A percentile compares a stretch with the other conserved stretches of the same genome.
phyloP scores from a whole-genome alignment of 2,113 vertebrate species.

The Emydocephalus ijimae region DNA sequence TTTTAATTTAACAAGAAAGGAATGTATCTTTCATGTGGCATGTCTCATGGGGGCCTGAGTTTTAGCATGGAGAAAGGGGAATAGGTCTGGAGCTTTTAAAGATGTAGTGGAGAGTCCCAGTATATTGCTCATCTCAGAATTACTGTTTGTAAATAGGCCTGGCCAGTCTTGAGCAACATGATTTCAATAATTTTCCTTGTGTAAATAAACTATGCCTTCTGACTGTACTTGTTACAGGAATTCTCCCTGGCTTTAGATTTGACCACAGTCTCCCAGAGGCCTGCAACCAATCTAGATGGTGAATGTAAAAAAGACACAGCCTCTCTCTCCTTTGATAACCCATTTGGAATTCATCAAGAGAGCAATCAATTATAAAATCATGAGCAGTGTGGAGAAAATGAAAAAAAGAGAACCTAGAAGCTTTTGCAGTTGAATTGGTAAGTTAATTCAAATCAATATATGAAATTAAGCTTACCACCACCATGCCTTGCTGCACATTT shows the following conservation, averaged over 20 bases:
- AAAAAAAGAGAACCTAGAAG: background rate
- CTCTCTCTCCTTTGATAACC: constrained; percentile 29
- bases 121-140: constrained; percentile 60
- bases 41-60: constrained; percentile 52
- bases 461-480: background rate
- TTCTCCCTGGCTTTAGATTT: constrained; percentile 66
- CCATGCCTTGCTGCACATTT: background rate
- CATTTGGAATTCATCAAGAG: constrained; percentile 35
- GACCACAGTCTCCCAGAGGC: constrained; percentile 51
- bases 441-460: constrained; percentile 6
- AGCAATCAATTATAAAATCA: constrained; percentile 36
- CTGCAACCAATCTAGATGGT: constrained; percentile 54
- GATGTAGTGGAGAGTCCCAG: constrained; percentile 52
- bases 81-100: constrained; percentile 40
- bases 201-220: constrained; percentile 68
- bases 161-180: constrained; percentile 60
- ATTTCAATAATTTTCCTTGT: constrained; percentile 61
- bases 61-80: constrained; percentile 50
- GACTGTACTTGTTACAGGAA: constrained; percentile 62
- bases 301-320: constrained; percentile 44
- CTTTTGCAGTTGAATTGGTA: background rate
- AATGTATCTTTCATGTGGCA: constrained; percentile 68
- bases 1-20: constrained; percentile 60
- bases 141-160: constrained; percentile 64
- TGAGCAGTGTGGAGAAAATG: constrained; percentile 7